A percentile compares a stretch with the other conserved stretches of the same genome.
Conservation (phyloP, 2,888 invertebrate species). For the Drosophila mulleri region DNA sequence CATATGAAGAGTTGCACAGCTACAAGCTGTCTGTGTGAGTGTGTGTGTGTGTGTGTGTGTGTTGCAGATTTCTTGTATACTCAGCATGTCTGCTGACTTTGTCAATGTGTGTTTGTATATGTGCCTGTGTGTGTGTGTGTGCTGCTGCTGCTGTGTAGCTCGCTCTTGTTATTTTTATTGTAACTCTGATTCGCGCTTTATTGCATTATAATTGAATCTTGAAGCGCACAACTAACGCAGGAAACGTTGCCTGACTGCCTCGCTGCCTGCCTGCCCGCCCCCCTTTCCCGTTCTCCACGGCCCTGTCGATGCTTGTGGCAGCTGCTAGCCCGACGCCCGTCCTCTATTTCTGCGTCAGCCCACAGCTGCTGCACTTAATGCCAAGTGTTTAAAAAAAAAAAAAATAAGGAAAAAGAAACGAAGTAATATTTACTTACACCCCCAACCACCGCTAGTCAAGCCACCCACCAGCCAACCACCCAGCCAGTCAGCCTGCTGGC, state of each 20-base stretch:
- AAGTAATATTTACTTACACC: slow-evolving; percentile 76
- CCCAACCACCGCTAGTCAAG: background rate
- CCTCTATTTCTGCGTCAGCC: slow-evolving; percentile 6
- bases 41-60: slow-evolving; percentile 13
- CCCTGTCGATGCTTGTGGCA: slow-evolving; percentile 49
- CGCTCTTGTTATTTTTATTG: slow-evolving; percentile 76
- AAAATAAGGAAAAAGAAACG: slow-evolving; percentile 25
- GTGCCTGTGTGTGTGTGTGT: slow-evolving; percentile 27
- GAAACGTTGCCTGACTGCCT: slow-evolving; percentile 77
- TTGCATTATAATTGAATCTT: slow-evolving; percentile 84
- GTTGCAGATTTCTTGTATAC: slow-evolving; percentile 49
- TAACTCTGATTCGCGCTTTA: slow-evolving; percentile 82
- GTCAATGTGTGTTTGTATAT: slow-evolving; percentile 11
- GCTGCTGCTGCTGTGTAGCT: slow-evolving; percentile 31
- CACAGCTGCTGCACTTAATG: slow-evolving; percentile 78
- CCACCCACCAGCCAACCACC: background rate
- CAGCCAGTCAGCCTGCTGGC: slow-evolving; percentile 1
- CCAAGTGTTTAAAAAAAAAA: slow-evolving; percentile 71
- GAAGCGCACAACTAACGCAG: slow-evolving; percentile 80
- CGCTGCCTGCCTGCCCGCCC: slow-evolving; percentile 65
- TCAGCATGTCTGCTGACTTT: slow-evolving; percentile 47
- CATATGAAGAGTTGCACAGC: slow-evolving; percentile 23
- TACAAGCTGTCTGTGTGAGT: slow-evolving; percentile 3
- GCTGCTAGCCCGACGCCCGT: slow-evolving; percentile 37
- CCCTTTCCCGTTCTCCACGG: slow-evolving; percentile 35